Base-by-base conservation (phyloP, 2,797 vertebrate genomes). In the Adrianichthys oophorus region DNA sequence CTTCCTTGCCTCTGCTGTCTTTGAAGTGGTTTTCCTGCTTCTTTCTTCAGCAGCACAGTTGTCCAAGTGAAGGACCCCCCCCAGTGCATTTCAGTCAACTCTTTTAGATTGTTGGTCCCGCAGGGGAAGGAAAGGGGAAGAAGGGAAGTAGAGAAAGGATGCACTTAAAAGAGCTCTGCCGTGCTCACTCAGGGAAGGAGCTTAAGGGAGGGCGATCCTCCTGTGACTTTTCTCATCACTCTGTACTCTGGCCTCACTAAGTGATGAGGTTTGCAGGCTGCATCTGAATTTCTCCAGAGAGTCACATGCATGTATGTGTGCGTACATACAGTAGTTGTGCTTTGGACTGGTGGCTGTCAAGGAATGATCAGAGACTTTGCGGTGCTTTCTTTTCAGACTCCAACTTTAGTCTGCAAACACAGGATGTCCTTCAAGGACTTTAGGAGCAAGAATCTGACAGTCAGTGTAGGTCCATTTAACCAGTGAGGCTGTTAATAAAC, bases 191-290 rank as follows among this genome's bases (percentile, higher is more conserved):
- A 67, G 81, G 85, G 78, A 83, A 71, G 52, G 16, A 13, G 12
- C 37, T 55, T 55, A 16, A 58, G 59, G 71, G 54, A 56, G 56
- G 63, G 21, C 2, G 54, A 55, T 73, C 52, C 76, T 72, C 78
- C 52, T 66, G 71, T 86, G 78, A 76, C 62, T 68, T 78, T 77
- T 82, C 66, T 82, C 68, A 73, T 80, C 41, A 17, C 57, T 80
- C 70, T 75, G 74, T 61, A 60, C 59, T 72, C 56, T 70, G 40
- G 48, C 58, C 55, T 71, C 13, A 52, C 68, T 85, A 69, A 84
- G 81, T 90, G 81, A 90, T 85, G 87, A 84, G 75, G 71, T 86
- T 87, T 76, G 67, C 85, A 89, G 84, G 70, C 83, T 76, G 72
- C 52, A 46, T 70, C 50, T 65, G 42, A n/a, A 44, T 55, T 53